Evolutionary conservation across 2,797 vertebrate species (phyloP), one percentile per base, ranked within the genome.

Genomic region (Champsocephalus gunnari): DNA sequence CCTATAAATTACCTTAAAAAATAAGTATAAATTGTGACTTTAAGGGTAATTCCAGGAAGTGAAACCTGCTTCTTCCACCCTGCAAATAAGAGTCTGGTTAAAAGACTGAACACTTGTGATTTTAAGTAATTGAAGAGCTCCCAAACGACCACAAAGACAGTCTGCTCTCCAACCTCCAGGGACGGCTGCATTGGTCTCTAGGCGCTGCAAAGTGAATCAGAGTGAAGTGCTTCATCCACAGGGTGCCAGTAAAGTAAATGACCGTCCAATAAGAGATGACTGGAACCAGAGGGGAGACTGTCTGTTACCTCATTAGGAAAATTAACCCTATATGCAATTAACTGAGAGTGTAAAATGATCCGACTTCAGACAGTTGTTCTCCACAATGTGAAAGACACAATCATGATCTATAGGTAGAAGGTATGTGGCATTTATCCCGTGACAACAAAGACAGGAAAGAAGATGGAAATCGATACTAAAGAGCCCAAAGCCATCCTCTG

Each of bases 171-270:
- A 47, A 9, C 55, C 80, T 84, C 70, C 1, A 14, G 87, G 71
- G 84, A 75, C 34, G 3, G 17, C 57, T 19, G 1, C 53, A 58
- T 3, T 19, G 69, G 82, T 89, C 91, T 77, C 89, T 41, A 14
- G 79, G 76, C 57, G 59, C 83, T 45, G 67, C 60, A 84, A 84
- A 91, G 83, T 81, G 84, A 83, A 89, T 91, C 70, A 89, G 78
- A 77, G 66, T 9, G 68, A 86, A 79, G 61, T 50, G 63, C 32
- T 12, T 71, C 3, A n/a, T 73, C 76, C 62, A 34, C 65, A 79
- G 72, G 66, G 82, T 88, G 58, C 65, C 16, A 56, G 86, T 55
- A 86, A 88, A 90, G 79, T 85, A 79, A 91, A 90, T 90, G 85
- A 90, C 24, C 12, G 66, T 73, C 87, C 84, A 68, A 75, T 88